Percentiles rank a stretch among this genome's conserved stretches.
These are phyloP conservation scores for Odontomyia ornata DNA, from an alignment of 2,888 invertebrate genomes.

Conservation along the genomic window DNA sequence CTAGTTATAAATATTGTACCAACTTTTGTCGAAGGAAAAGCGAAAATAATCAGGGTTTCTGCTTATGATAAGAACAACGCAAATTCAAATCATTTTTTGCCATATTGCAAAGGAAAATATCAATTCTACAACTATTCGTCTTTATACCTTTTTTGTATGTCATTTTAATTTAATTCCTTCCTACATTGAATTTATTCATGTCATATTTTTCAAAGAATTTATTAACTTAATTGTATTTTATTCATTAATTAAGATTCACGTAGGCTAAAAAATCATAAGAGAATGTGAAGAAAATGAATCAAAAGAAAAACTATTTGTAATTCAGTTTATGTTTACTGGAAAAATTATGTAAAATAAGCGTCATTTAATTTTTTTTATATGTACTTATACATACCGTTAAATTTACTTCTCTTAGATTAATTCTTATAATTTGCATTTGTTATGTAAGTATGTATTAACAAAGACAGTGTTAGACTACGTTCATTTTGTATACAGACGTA, in stretches of 20 bases:
- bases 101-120: neutral
- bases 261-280: neutral
- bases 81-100: neutral
- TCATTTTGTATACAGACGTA: constrained; percentile 21
- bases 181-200: neutral
- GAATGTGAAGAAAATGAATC: neutral
- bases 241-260: neutral
- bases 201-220: neutral
- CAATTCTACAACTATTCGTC: neutral
- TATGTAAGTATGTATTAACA: neutral
- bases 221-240: neutral
- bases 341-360: neutral
- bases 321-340: neutral
- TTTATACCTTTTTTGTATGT: neutral
- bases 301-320: neutral
- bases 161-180: neutral
- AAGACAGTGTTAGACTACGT: neutral
- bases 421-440: constrained; percentile 19
- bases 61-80: neutral
- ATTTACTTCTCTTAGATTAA: constrained; percentile 1
- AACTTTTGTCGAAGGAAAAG: neutral
- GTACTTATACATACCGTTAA: constrained; percentile 14
- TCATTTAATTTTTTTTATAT: constrained; percentile 8
- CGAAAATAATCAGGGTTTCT: neutral
- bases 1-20: neutral